Evolutionary conservation across 2,888 invertebrate species (phyloP).

Genomic region (Trachelus troglodyta): DNA sequence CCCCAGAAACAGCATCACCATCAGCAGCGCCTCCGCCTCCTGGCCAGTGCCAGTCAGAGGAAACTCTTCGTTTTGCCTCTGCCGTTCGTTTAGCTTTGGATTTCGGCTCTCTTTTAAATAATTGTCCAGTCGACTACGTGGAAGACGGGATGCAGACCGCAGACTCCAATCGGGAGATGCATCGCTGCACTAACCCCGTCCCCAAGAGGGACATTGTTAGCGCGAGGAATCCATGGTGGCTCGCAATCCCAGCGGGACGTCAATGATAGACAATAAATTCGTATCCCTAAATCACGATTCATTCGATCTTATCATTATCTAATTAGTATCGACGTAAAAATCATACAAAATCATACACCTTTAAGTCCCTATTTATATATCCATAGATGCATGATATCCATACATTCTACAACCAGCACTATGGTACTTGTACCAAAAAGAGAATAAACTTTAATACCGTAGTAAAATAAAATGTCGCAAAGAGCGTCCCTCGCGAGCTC

Average conservation of each 20-base stretch:
- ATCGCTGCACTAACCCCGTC: slow-evolving; percentile 37
- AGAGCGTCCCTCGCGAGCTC: neutral
- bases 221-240: slow-evolving; percentile 5
- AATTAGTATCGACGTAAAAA: neutral
- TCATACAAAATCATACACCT: neutral
- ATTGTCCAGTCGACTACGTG: slow-evolving; percentile 43
- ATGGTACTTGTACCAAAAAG: too few species aligned
- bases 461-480: slow-evolving; percentile 5
- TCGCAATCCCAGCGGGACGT: neutral
- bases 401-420: neutral
- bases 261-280: slow-evolving; percentile 9
- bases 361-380: neutral
- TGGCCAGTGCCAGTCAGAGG: slow-evolving; percentile 48
- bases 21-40: slow-evolving; percentile 6
- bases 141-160: slow-evolving; percentile 25
- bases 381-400: neutral
- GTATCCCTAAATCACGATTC: neutral
- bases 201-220: slow-evolving; percentile 12
- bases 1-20: neutral
- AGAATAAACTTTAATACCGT: neutral
- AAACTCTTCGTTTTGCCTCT: slow-evolving; percentile 40
- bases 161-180: slow-evolving; percentile 39
- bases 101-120: slow-evolving; percentile 55
- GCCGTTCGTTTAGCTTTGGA: slow-evolving; percentile 45
- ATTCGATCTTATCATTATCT: neutral